These are phyloP conservation scores for Forbesichthys papilliferus DNA, from an alignment of 2,113 vertebrate species.

Conservation along the genomic window DNA sequence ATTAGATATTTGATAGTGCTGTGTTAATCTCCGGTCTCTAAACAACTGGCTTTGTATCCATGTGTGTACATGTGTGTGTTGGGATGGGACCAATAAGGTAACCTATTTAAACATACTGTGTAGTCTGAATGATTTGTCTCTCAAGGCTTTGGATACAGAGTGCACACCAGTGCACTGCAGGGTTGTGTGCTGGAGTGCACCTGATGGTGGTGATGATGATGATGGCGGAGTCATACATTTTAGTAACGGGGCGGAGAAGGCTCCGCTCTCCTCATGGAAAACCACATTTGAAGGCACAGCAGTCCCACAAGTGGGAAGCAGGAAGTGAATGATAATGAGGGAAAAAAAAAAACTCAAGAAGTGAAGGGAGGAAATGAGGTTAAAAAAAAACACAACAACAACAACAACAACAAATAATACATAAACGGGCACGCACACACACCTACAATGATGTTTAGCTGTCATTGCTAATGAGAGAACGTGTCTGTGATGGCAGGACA, in stretches of 20 bases:
- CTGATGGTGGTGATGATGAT: no score
- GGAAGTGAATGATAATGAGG: constrained; percentile 60
- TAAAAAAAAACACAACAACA: neutral
- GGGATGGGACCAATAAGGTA: constrained; percentile 8
- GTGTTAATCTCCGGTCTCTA: no score
- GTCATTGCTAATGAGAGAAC: constrained; percentile 65
- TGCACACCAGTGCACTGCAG: no score
- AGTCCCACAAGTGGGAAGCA: neutral
- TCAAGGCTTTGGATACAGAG: no score
- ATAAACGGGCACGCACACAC: constrained; percentile 16
- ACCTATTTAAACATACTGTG: no score
- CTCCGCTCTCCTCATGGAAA: constrained; percentile 50
- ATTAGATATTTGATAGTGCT: no score
- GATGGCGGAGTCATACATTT: no score
- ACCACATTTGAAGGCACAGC: constrained; percentile 45
- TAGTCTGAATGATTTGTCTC: no score
- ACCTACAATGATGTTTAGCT: constrained; percentile 54
- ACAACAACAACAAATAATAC: constrained; percentile 3
- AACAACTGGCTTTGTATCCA: constrained; percentile 16
- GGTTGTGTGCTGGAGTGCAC: no score
- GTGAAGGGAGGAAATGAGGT: neutral
- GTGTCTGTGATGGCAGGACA: constrained; percentile 63
- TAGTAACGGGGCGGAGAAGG: no score
- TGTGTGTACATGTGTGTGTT: constrained; percentile 3
- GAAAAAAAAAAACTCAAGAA: constrained; percentile 60